A percentile compares a stretch with the other conserved stretches of the same genome.
These are phyloP conservation scores for Chironomus riparius DNA, from an alignment of 2,888 invertebrate genomes.

Conservation along the genomic window DNA sequence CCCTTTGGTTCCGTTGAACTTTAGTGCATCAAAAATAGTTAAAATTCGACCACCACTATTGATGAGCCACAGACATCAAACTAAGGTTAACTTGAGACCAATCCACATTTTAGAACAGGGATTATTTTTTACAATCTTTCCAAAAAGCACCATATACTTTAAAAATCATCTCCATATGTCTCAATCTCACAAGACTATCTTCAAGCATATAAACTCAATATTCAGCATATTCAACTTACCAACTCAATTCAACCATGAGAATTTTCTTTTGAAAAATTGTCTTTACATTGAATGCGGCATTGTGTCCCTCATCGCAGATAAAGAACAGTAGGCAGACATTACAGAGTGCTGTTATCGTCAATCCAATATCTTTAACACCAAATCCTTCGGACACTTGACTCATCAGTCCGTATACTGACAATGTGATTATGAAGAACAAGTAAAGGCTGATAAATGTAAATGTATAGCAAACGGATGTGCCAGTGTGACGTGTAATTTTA, in stretches of 20 bases:
- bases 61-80: too few species aligned
- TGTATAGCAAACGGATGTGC: constrained; percentile 58
- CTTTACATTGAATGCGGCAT: constrained; percentile 61
- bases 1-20: too few species aligned
- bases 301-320: constrained; percentile 65
- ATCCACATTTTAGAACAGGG: too few species aligned
- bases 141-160: too few species aligned
- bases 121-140: too few species aligned
- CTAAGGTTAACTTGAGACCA: too few species aligned
- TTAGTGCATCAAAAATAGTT: too few species aligned
- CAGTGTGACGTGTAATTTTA: constrained; percentile 56
- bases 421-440: constrained; percentile 60
- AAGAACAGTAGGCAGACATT: constrained; percentile 59
- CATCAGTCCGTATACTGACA: constrained; percentile 64
- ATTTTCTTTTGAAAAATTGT: constrained; percentile 66
- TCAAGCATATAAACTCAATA: too few species aligned
- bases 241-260: constrained; percentile 60
- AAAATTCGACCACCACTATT: too few species aligned
- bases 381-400: constrained; percentile 65
- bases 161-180: too few species aligned
- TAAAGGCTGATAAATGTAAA: constrained; percentile 60
- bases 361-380: constrained; percentile 61
- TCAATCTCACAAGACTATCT: too few species aligned
- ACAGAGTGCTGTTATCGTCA: constrained; percentile 57
- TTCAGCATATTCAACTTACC: constrained; percentile 36